Percentiles rank a stretch among this genome's conserved stretches.
Evolutionary conservation across 1,140 invertebrate species (phyloP).

Genomic region (Caenorhabditis brenneri): DNA sequence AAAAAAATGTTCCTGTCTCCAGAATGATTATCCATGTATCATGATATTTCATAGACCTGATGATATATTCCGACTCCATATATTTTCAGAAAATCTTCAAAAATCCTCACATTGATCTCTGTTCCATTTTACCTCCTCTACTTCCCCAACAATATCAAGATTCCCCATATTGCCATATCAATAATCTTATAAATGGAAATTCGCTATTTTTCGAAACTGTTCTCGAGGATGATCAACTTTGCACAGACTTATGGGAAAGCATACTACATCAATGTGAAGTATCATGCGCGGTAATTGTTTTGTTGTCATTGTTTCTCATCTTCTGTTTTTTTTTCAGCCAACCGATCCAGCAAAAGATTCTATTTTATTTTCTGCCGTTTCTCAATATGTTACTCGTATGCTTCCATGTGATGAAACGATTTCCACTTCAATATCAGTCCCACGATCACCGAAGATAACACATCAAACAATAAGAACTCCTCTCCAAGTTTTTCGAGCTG

Average conservation of each 20-base stretch:
- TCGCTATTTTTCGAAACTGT: conserved; percentile 16
- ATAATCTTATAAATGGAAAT: background rate
- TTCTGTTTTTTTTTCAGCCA: background rate
- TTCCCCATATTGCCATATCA: background rate
- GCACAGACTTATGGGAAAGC: background rate
- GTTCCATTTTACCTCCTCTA: background rate
- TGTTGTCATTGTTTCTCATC: background rate
- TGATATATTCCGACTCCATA: background rate
- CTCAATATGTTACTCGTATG: conserved; percentile 40
- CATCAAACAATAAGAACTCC: conserved; percentile 40
- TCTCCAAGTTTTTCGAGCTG: conserved; percentile 33
- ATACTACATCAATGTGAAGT: conserved; percentile 19
- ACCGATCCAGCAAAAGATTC: conserved; percentile 21
- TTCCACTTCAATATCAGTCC: background rate
- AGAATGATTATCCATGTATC: conserved; percentile 11
- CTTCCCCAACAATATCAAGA: background rate
- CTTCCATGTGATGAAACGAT: conserved; percentile 26
- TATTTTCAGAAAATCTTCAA: background rate
- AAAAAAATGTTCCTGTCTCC: background rate
- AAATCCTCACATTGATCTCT: conserved; percentile 15
- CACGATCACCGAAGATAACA: background rate
- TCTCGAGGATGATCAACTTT: background rate
- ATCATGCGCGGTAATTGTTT: background rate
- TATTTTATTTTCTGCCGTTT: conserved; percentile 3
- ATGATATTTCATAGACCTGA: background rate